A percentile compares a stretch with the other conserved stretches of the same genome.
These are phyloP conservation scores for Anastrepha ludens DNA, from an alignment of 1,140 invertebrate genomes.

Conservation along the genomic window DNA sequence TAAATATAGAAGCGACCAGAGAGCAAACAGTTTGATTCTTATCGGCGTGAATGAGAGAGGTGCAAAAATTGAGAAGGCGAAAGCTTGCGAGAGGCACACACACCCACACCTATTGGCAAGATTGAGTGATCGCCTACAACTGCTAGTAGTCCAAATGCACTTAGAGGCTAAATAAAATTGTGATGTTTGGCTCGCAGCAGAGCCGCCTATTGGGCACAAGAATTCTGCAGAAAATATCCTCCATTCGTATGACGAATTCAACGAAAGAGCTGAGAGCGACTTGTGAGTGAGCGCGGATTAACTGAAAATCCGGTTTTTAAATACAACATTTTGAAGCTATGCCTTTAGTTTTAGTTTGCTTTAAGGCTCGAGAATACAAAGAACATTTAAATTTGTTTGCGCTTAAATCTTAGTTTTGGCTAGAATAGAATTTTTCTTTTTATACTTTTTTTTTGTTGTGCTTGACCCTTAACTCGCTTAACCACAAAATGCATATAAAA, in stretches of 20 bases:
- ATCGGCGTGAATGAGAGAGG: neutral
- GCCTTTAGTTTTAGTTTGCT: neutral
- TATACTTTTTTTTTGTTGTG: too few relatives aligned
- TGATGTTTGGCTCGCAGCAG: neutral
- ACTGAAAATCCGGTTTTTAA: neutral
- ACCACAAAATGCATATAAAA: constrained; percentile 2
- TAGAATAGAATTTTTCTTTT: neutral
- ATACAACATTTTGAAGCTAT: neutral
- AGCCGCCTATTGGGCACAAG: neutral
- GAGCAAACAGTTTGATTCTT: neutral
- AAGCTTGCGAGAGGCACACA: neutral
- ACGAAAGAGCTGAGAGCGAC: neutral
- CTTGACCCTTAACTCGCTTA: neutral
- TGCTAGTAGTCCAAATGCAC: neutral
- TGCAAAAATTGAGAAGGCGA: neutral
- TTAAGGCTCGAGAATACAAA: neutral
- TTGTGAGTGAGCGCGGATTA: neutral
- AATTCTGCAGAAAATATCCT: neutral
- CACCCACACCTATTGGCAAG: neutral
- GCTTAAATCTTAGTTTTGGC: neutral
- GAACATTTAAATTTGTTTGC: neutral
- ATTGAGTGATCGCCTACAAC: neutral
- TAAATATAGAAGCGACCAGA: neutral
- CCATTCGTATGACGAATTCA: neutral
- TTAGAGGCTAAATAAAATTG: neutral